Conservation (phyloP, 2,888 invertebrate species). For the Catocala sponsa region DNA sequence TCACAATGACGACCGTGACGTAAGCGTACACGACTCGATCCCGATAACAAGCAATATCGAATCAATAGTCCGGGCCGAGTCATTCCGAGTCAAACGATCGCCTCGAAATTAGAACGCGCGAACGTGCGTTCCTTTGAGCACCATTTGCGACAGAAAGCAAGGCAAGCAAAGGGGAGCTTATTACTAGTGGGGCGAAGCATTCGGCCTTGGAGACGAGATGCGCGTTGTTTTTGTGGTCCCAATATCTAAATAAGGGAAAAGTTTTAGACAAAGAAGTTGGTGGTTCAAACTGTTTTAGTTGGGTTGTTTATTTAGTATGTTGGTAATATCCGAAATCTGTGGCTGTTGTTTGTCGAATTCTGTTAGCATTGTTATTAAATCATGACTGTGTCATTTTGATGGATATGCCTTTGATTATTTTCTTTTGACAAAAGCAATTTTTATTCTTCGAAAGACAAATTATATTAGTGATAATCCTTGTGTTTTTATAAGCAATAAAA, state of each 20-base stretch:
- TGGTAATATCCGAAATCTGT: too few species aligned
- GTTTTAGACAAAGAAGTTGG: not conserved
- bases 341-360: too few species aligned
- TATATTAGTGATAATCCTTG: too few species aligned
- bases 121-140: constrained; percentile 81
- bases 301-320: not conserved
- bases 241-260: not conserved
- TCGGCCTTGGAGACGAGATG: constrained; percentile 19
- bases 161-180: constrained; percentile 72
- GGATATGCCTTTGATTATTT: too few species aligned
- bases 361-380: too few species aligned
- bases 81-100: constrained; percentile 58
- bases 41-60: constrained; percentile 54
- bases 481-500: too few species aligned
- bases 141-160: constrained; percentile 72
- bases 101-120: constrained; percentile 78
- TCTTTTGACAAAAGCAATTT: too few species aligned
- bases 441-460: too few species aligned
- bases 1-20: constrained; percentile 35
- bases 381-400: too few species aligned
- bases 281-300: not conserved
- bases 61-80: constrained; percentile 54
- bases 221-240: constrained; percentile 2
- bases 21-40: constrained; percentile 23
- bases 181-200: constrained; percentile 48